These are phyloP conservation scores for Archips xylosteana DNA, from an alignment of 2,888 invertebrate species.

Conservation along the genomic window DNA sequence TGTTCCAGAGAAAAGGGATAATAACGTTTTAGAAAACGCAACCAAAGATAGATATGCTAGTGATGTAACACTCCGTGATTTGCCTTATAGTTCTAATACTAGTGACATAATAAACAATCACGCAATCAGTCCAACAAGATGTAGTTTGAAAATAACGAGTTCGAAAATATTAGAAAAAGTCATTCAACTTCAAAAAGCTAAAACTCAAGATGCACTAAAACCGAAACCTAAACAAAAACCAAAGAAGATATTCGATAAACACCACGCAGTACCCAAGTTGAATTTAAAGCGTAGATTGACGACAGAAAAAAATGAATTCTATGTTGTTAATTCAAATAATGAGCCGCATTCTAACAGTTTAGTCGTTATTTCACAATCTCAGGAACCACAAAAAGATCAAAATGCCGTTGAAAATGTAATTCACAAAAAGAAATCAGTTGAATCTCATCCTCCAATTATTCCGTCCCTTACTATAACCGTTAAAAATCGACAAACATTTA, in stretches of 20 bases:
- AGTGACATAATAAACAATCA: slow-evolving; percentile 4
- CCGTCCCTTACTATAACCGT: slow-evolving; percentile 7
- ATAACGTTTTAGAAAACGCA: background rate
- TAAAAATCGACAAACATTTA: background rate
- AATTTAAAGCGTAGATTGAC: slow-evolving; percentile 5
- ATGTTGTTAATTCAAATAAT: background rate
- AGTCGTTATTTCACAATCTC: background rate
- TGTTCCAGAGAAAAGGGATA: background rate
- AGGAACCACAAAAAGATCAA: background rate
- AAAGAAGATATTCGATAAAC: background rate
- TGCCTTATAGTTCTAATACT: too few species aligned
- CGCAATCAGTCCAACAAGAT: background rate
- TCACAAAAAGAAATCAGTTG: background rate
- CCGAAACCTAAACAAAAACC: background rate
- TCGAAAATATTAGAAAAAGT: slow-evolving; percentile 9
- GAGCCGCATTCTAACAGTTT: background rate
- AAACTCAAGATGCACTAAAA: background rate
- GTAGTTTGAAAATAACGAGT: slow-evolving; percentile 30
- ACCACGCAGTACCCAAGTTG: slow-evolving; percentile 3
- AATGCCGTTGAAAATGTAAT: background rate
- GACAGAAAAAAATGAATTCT: background rate
- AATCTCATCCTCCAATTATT: slow-evolving; percentile 15
- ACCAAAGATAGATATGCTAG: background rate
- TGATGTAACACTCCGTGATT: background rate
- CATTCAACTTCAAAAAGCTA: slow-evolving; percentile 21